phyloP scores from a whole-genome alignment of 2,888 invertebrate genomes.

The Drosophila koepferae region DNA sequence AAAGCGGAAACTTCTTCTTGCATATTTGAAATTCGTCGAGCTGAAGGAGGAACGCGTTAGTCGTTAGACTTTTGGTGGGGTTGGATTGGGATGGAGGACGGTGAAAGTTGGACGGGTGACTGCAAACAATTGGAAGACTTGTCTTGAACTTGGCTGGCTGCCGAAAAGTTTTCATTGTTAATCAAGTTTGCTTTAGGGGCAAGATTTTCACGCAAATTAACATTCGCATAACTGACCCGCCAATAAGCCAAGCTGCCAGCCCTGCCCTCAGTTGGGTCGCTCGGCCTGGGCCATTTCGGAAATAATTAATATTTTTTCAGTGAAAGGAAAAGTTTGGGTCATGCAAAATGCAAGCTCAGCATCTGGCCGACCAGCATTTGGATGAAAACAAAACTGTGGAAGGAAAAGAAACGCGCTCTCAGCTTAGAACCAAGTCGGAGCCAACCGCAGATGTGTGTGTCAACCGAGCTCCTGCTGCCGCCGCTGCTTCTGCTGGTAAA shows the following conservation, averaged over 20 bases:
- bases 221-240: constrained; percentile 46
- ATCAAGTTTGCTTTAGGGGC: constrained; percentile 61
- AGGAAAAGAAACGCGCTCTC: neutral
- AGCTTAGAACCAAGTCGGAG: neutral
- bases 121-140: constrained; percentile 64
- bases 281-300: constrained; percentile 30
- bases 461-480: neutral
- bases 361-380: constrained; percentile 15
- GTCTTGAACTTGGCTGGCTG: constrained; percentile 48
- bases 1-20: constrained; percentile 42
- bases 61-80: neutral
- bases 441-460: constrained; percentile 3
- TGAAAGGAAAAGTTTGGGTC: constrained; percentile 22
- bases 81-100: neutral
- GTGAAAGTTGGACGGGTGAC: neutral
- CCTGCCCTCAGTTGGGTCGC: neutral
- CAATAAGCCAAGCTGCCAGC: constrained; percentile 9
- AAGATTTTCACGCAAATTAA: constrained; percentile 62
- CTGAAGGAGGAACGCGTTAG: neutral
- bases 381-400: neutral
- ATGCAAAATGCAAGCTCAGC: constrained; percentile 26
- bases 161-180: constrained; percentile 63
- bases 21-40: constrained; percentile 36
- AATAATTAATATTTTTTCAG: constrained; percentile 59
- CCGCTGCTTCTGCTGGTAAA: constrained; percentile 7